phyloP scores from a whole-genome alignment of 2,113 vertebrate genomes.

The Varanus salvator region DNA sequence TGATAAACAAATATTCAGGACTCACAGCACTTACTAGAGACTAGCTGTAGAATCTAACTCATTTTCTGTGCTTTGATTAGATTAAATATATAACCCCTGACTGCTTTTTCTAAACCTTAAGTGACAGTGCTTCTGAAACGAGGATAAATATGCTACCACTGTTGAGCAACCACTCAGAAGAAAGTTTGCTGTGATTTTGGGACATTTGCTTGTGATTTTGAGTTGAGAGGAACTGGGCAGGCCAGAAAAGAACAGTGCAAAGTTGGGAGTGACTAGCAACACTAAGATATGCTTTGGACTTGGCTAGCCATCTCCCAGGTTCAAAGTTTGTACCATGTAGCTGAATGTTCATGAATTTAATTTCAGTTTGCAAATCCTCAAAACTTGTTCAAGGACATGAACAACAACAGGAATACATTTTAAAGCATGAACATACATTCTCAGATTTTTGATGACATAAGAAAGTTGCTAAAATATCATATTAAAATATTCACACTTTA shows the following conservation, averaged over 20 bases:
- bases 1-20: not conserved
- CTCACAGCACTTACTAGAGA: not conserved
- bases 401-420: no score
- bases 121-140: not conserved
- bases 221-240: not conserved
- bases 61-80: no score
- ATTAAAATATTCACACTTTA: no score
- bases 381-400: no score
- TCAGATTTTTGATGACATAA: no score
- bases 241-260: not conserved
- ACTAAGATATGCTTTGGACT: not conserved
- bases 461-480: no score
- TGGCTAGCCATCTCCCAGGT: not conserved
- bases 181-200: not conserved
- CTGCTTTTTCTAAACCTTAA: not conserved
- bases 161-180: not conserved
- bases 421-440: no score
- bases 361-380: no score
- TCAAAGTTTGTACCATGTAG: not conserved
- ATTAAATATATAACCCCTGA: not conserved
- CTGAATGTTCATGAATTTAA: not conserved
- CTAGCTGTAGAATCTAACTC: not conserved
- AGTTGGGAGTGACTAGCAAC: not conserved
- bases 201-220: not conserved
- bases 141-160: not conserved